Percentiles rank a stretch among this genome's conserved stretches.
phyloP scores from a whole-genome alignment of 1,140 invertebrate genomes.

The Solen grandis region DNA sequence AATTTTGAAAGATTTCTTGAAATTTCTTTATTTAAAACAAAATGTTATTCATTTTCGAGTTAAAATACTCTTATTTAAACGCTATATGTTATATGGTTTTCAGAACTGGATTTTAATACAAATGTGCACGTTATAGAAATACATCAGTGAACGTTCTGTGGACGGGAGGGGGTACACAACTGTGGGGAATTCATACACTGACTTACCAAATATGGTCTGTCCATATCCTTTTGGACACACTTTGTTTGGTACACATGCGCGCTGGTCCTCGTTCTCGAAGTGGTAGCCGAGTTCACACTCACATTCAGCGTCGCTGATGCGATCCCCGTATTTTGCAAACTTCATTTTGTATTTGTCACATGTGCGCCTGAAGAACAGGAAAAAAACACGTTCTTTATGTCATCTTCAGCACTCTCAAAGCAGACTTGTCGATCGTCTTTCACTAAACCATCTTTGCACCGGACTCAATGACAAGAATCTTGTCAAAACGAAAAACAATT shows the following conservation, averaged over 20 bases:
- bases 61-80: not conserved
- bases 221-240: slow-evolving; percentile 67
- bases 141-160: too few species aligned
- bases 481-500: too few species aligned
- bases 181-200: not conserved
- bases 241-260: slow-evolving; percentile 70
- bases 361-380: slow-evolving; percentile 59
- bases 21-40: too few species aligned
- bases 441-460: too few species aligned
- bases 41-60: too few species aligned
- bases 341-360: slow-evolving; percentile 64
- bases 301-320: slow-evolving; percentile 64
- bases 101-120: not conserved
- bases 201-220: slow-evolving; percentile 66
- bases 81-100: not conserved
- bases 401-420: not conserved
- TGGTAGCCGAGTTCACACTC: slow-evolving; percentile 66
- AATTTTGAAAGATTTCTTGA: too few species aligned
- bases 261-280: slow-evolving; percentile 71
- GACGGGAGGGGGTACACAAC: too few species aligned
- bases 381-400: not conserved
- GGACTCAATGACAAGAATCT: too few species aligned
- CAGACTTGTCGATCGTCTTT: not conserved
- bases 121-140: too few species aligned
- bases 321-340: slow-evolving; percentile 64